A percentile compares a stretch with the other conserved stretches of the same genome.
Evolutionary conservation across 2,888 invertebrate genomes (phyloP).

Genomic region (Tridacna gigas): DNA sequence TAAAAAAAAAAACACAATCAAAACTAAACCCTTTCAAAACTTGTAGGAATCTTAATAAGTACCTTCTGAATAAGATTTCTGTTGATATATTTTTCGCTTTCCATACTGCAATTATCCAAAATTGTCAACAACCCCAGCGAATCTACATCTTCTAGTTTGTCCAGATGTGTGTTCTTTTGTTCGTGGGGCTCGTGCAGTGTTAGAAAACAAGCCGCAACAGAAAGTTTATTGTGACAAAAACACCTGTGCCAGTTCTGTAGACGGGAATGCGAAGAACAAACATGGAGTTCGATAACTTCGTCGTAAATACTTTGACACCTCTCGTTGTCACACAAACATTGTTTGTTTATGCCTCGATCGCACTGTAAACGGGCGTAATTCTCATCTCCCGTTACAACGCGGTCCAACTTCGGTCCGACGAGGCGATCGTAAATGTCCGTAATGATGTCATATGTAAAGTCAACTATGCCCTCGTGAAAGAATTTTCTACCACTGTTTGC

Average conservation of each 20-base stretch:
- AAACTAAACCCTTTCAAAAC: too few relatives aligned
- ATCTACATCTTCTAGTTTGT: slow-evolving; percentile 7
- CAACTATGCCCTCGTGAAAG: slow-evolving; percentile 1
- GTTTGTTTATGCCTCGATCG: slow-evolving; percentile 10
- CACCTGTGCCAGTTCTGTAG: slow-evolving; percentile 16
- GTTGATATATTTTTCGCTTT: slow-evolving; percentile 8
- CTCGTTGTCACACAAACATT: slow-evolving; percentile 2
- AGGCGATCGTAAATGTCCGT: slow-evolving; percentile 2
- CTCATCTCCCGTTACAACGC: not conserved
- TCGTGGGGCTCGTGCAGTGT: slow-evolving; percentile 19
- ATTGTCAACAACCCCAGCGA: slow-evolving; percentile 17
- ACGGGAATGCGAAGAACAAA: slow-evolving; percentile 2
- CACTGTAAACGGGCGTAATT: not conserved
- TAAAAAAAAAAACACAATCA: too few relatives aligned
- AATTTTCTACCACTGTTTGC: slow-evolving; percentile 4
- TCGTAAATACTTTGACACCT: slow-evolving; percentile 3
- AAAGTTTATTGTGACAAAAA: slow-evolving; percentile 13
- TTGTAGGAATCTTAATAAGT: not conserved
- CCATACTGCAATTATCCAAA: slow-evolving; percentile 7
- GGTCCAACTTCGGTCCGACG: slow-evolving; percentile 3
- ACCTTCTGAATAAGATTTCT: not conserved
- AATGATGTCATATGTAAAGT: slow-evolving; percentile 7
- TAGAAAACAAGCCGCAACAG: slow-evolving; percentile 17
- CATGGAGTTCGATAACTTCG: slow-evolving; percentile 8
- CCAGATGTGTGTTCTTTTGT: slow-evolving; percentile 2